A percentile compares a stretch with the other conserved stretches of the same genome.
These are phyloP conservation scores for Anastatus disparis DNA, from an alignment of 1,140 invertebrate genomes.

Conservation along the genomic window DNA sequence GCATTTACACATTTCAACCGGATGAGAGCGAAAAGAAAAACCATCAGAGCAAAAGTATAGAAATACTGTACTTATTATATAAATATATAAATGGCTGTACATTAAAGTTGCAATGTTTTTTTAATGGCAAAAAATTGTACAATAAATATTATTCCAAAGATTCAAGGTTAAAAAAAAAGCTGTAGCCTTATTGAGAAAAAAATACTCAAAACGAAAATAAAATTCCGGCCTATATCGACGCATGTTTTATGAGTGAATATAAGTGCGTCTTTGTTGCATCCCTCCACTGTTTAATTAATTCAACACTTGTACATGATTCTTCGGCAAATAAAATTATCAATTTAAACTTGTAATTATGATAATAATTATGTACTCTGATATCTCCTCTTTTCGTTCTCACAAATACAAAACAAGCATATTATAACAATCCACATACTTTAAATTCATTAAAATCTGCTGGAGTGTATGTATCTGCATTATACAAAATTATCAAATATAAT, in stretches of 20 bases:
- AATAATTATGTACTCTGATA: background rate
- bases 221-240: constrained; percentile 30
- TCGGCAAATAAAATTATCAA: background rate
- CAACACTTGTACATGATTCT: background rate
- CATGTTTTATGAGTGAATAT: too few species aligned
- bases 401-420: background rate
- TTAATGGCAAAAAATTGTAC: too few species aligned
- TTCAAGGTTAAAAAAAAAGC: background rate
- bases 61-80: constrained; percentile 3
- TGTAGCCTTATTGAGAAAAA: background rate
- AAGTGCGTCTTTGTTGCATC: background rate
- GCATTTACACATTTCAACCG: background rate
- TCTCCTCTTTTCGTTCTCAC: constrained; percentile 11
- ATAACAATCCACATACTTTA: too few species aligned
- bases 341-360: background rate
- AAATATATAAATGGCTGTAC: constrained; percentile 24
- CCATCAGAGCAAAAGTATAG: background rate
- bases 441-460: too few species aligned
- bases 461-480: too few species aligned
- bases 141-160: too few species aligned
- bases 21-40: background rate
- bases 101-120: constrained; percentile 6
- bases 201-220: background rate
- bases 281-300: background rate
- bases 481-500: too few species aligned